Evolutionary conservation across 2,797 vertebrate genomes (phyloP), one percentile per base, ranked within the genome.

Genomic region (Myotis pilosus): DNA sequence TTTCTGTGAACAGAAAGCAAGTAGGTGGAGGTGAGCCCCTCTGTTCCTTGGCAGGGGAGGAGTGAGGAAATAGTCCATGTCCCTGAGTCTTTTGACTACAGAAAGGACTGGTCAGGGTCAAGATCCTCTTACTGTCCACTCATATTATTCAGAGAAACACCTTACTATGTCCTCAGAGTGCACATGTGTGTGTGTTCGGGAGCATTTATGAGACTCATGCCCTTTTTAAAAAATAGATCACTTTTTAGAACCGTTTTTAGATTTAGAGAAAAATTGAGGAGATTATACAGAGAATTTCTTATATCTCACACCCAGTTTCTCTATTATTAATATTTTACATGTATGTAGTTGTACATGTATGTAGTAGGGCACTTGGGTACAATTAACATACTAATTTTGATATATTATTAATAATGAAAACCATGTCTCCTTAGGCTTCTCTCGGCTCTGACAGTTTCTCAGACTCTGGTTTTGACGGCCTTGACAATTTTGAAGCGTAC

Each of bases 1-100:
- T 98, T 99, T 99, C 99, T 99, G 98, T 94, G 96, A 97, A 94
- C 87, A 96, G 96, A 96, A 89, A 96, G 82, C 94, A 75, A 95
- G 51, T 12, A 92, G 88, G 28, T 20, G 49, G 91, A 79, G 93
- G 41, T 83, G 44, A 91, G 82, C 60, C n/a, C 25, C 11, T 68
- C 11, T 55, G 60, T 20, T 88, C 17, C 47, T 53, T n/a, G 68
- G 23, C 20, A 20, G 20, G n/a, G 5, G 19, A 10, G 8, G 22
- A 22, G 36, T 6, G 36, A 71, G 6, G 23, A 36, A 8, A 49
- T 28, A 36, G n/a, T 88, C 28, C 41, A 53, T 60, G 33, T 71
- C 23, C 9, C 38, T 23, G 51, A 88, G 25, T 66, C 81, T 75
- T 72, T 51, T 76, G 81, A 36, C 16, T n/a, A 53, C 5, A 11